A percentile compares a stretch with the other conserved stretches of the same genome.
Evolutionary conservation across 2,113 vertebrate species (phyloP).

Genomic region (Rhinoptilus africanus): DNA sequence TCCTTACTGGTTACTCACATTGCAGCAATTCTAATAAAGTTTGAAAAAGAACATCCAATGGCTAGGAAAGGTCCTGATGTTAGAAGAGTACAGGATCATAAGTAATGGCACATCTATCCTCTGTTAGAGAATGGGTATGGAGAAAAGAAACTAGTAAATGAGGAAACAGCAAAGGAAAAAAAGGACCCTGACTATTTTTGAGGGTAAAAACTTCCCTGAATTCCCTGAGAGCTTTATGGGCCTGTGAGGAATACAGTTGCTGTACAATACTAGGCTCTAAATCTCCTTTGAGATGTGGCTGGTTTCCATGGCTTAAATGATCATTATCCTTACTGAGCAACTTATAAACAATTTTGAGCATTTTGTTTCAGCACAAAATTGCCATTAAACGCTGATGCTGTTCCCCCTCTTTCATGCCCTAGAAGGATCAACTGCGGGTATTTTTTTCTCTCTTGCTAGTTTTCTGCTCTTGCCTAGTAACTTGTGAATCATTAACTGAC

Average conservation of each 20-base stretch:
- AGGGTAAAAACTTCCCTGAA: neutral
- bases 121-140: neutral
- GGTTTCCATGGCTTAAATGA: neutral
- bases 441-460: conserved; percentile 3
- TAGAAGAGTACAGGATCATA: neutral
- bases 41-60: neutral
- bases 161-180: neutral
- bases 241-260: neutral
- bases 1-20: neutral
- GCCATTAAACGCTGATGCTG: neutral
- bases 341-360: neutral
- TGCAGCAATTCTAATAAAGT: neutral
- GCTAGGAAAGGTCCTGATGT: neutral
- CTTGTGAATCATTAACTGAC: conserved; percentile 67
- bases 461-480: conserved; percentile 60
- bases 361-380: neutral
- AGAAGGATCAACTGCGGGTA: neutral
- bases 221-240: neutral
- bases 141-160: neutral
- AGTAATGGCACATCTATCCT: neutral
- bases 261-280: neutral
- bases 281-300: neutral
- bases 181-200: neutral
- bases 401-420: neutral
- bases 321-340: neutral